Base-by-base conservation (phyloP, 2,797 vertebrate genomes). In the Sebastes wilsoni region DNA sequence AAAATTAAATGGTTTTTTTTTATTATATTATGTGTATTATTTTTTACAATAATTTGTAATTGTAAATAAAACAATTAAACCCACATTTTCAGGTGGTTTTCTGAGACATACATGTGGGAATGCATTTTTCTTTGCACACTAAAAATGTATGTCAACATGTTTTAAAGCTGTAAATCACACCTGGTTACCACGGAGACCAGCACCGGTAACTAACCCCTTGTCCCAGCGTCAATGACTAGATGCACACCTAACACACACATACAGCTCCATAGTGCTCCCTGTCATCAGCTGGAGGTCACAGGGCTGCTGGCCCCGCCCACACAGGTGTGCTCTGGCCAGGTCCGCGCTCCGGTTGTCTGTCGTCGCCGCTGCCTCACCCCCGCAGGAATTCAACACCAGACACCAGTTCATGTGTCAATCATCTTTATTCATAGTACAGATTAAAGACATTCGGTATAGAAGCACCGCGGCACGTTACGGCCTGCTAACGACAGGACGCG, bases 241-340 rank as follows among this genome's bases (percentile, higher is more conserved):
- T 11, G 14, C 36, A 78, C 46, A 52, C 27, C 61, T 16, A 25
- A 52, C 75, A 56, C 27, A 49, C 32, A 61, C 55, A 59, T 72
- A 74, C 64, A 27, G 28, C 68, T 28, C 72, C 22, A 18, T 5
- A 68, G 55, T 34, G 34, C 54, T 18, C 85, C 85, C 88, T 92
- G 89, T 93, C 90, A 93, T 94, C 93, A 95, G 77, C 69, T 71
- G 74, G n/a, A 73, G 93, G 93, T 95, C 94, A 93, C 81, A 85
- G 76, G 91, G 90, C 86, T 79, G 34, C 71, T 55, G 52, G 87
- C 86, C 75, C 74, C 92, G 25, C 92, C 92, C 92, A 85, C 92
- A 91, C 93, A 95, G 93, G 90, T 94, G 93, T 93, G 89, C 89
- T 88, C 36, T 1, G 66, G 42, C 89, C 76, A 55, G 72, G 85